Evolutionary conservation across 2,888 invertebrate species (phyloP).

Genomic region (Nezara viridula): DNA sequence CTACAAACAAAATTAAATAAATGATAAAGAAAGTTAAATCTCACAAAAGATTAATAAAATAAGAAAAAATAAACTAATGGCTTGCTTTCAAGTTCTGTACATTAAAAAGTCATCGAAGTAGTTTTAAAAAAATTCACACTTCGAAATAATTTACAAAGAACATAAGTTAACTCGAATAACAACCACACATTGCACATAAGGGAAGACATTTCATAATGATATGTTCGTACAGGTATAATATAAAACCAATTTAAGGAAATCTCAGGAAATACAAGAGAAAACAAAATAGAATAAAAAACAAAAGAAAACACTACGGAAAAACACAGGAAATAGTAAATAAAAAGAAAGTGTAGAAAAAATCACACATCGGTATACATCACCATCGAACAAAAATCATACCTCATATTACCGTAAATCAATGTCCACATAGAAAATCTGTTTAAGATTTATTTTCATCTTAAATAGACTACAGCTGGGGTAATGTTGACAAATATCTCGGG

Average conservation of each 20-base stretch:
- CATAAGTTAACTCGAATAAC: background rate
- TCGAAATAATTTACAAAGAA: background rate
- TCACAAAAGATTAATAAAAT: too few relatives aligned
- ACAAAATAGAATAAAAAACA: background rate
- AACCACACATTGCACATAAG: background rate
- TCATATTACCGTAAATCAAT: background rate
- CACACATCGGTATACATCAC: background rate
- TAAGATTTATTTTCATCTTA: conserved; percentile 36
- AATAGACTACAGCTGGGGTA: background rate
- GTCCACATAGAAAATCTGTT: background rate
- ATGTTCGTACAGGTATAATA: background rate
- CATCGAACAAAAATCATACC: background rate
- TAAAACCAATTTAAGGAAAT: background rate
- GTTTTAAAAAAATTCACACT: too few relatives aligned
- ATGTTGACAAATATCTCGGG: background rate
- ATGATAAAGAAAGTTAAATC: too few relatives aligned
- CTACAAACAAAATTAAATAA: too few relatives aligned
- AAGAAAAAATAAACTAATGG: too few relatives aligned
- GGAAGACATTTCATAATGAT: background rate
- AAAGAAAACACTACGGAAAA: background rate
- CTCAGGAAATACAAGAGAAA: background rate
- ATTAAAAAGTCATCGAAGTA: too few relatives aligned
- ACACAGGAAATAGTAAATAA: background rate
- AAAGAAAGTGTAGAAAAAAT: background rate
- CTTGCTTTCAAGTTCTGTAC: too few relatives aligned